phyloP scores from a whole-genome alignment of 2,888 invertebrate genomes.

The Meghimatium bilineatum region DNA sequence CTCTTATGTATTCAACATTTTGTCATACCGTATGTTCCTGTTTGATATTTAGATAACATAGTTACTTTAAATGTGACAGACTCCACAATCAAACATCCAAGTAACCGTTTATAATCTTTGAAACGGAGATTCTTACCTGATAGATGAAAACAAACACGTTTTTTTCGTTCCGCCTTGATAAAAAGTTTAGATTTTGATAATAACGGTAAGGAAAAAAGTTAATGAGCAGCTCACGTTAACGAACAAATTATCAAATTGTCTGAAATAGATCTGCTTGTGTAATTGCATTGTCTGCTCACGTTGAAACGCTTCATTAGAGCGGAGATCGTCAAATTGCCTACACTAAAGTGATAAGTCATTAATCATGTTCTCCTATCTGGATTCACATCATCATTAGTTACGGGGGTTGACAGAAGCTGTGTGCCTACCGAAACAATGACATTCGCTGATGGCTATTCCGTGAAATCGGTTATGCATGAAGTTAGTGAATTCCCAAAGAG shows the following conservation, averaged over 20 bases:
- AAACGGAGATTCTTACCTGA: neutral
- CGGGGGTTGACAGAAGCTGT: neutral
- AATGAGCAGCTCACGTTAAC: neutral
- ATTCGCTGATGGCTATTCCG: neutral
- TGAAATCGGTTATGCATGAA: neutral
- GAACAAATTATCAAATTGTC: conserved; percentile 1
- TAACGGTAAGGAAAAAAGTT: neutral
- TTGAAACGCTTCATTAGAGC: neutral
- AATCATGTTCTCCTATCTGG: neutral
- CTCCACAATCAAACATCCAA: neutral
- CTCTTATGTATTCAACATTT: too few relatives aligned
- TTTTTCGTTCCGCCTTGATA: neutral
- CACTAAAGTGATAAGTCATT: neutral
- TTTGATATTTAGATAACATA: too few relatives aligned
- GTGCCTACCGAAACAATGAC: neutral
- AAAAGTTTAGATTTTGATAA: neutral
- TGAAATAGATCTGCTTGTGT: neutral
- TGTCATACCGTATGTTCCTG: too few relatives aligned
- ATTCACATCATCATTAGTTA: neutral
- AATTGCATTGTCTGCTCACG: neutral
- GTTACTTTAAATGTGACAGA: neutral
- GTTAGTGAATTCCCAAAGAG: neutral
- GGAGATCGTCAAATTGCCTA: neutral
- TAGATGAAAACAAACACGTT: neutral
- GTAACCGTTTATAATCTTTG: neutral